Percentiles rank a stretch among this genome's conserved stretches.
These are phyloP conservation scores for Melanotaenia nigrans DNA, from an alignment of 2,797 vertebrate species.

Conservation along the genomic window DNA sequence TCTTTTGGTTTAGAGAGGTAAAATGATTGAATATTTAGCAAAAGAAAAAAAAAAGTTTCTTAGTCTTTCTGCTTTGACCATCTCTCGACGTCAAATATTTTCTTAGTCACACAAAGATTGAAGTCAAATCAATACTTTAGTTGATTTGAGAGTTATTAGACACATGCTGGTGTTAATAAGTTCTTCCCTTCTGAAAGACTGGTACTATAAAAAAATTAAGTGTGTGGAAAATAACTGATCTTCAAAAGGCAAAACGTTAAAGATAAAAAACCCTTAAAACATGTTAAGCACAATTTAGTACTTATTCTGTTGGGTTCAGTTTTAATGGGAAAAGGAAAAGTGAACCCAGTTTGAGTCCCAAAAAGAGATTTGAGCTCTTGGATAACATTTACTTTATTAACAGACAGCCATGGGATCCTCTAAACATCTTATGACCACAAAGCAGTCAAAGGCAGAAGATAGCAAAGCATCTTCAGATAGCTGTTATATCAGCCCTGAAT, in stretches of 20 bases:
- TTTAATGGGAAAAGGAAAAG: too few relatives aligned
- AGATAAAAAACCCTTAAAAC: neutral
- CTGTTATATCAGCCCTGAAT: neutral
- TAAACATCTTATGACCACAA: neutral
- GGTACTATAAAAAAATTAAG: neutral
- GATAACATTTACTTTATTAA: neutral
- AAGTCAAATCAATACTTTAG: neutral
- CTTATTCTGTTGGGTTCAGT: too few relatives aligned
- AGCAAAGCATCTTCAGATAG: neutral
- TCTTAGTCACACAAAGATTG: neutral
- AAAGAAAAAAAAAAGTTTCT: neutral
- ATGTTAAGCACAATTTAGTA: too few relatives aligned
- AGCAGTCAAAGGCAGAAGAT: neutral
- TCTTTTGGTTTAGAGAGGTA: too few relatives aligned
- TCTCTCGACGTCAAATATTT: neutral
- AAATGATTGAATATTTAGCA: too few relatives aligned
- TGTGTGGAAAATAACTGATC: neutral
- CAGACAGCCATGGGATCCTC: neutral
- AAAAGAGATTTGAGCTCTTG: neutral
- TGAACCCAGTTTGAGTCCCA: too few relatives aligned
- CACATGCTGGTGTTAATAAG: neutral
- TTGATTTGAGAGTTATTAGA: neutral
- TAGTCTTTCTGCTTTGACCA: neutral
- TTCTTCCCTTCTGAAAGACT: neutral
- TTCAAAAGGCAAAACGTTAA: neutral